Base-by-base conservation (phyloP, 2,113 vertebrate genomes). In the Vireo altiloquus region DNA sequence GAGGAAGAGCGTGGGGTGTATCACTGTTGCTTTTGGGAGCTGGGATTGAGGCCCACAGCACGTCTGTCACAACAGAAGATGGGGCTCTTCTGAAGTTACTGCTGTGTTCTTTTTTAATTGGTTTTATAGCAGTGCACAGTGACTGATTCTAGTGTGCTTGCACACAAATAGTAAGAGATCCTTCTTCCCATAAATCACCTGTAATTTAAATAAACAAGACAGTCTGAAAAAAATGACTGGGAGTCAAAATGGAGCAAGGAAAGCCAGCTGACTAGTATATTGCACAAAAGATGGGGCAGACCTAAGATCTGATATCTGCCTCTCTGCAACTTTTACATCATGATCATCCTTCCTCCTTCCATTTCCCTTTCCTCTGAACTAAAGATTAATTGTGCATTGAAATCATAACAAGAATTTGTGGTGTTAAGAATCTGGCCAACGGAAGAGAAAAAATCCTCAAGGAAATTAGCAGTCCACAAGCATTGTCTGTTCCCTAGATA, bases 361-460 rank as follows among this genome's bases (percentile, higher is more conserved):
- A 82, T 95, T 94, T 95, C 92, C 93, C 49, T 86, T 91, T 74
- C 86, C 95, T 96, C 85, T 87, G 63, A 80, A 78, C 71, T 83
- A 15, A 91, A 95, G 92, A 95, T 96, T 94, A 89, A 96, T 96
- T 93, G 85, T 68, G 92, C 65, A 87, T 94, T 96, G 92, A 95
- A 96, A 90, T 87, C 1, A 3, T 71, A 90, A 83, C 79, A 92
- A 97, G 92, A 94, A 93, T 81, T 93, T 10, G 8, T 7, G 0
- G 49, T 18, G 82, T 71, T 94, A 91, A 76, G 94, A 79, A 95
- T 94, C 68, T 94, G 76, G 59, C 28, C 24, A 90, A 88, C 87
- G 84, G 96, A 95, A 96, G 95, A 88, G 91, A 90, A 77, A 77
- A 93, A 94, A 42, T 93, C 68, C 71, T 96, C 44, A 82, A 97